Percentiles rank a stretch among this genome's conserved stretches.
phyloP scores from a whole-genome alignment of 2,113 vertebrate genomes.

The Nesogale talazaci region DNA sequence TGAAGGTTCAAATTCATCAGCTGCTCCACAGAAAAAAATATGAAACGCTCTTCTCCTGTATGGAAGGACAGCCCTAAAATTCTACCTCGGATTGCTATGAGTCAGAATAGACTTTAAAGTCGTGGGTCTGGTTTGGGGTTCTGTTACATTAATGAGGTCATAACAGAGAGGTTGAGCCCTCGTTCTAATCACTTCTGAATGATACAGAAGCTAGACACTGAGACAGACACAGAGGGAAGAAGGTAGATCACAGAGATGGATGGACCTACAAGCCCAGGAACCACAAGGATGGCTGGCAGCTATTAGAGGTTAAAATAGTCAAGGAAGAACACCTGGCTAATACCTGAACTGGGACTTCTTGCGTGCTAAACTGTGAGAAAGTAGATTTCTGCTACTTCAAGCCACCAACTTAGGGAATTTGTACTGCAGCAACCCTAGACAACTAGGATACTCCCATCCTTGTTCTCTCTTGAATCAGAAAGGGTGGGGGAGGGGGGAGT shows the following conservation, averaged over 20 bases:
- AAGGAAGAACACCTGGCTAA: neutral
- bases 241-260: neutral
- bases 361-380: neutral
- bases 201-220: neutral
- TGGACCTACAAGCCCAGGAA: neutral
- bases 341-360: neutral
- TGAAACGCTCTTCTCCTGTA: too few species aligned
- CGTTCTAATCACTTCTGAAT: neutral
- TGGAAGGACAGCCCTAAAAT: too few species aligned
- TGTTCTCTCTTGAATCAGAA: slow-evolving; percentile 6
- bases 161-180: neutral
- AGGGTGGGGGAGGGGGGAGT: fast-evolving
- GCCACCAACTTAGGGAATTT: neutral
- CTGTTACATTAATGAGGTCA: neutral
- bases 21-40: too few species aligned
- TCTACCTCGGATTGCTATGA: too few species aligned
- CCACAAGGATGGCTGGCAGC: neutral
- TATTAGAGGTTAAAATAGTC: neutral
- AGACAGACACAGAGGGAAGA: neutral
- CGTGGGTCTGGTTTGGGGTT: neutral
- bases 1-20: too few species aligned
- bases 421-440: neutral
- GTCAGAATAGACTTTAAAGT: neutral
- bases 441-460: neutral
- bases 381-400: neutral